A percentile compares a stretch with the other conserved stretches of the same genome.
These are phyloP conservation scores for Ptilonorhynchus violaceus DNA, from an alignment of 2,113 vertebrate species.

Conservation along the genomic window DNA sequence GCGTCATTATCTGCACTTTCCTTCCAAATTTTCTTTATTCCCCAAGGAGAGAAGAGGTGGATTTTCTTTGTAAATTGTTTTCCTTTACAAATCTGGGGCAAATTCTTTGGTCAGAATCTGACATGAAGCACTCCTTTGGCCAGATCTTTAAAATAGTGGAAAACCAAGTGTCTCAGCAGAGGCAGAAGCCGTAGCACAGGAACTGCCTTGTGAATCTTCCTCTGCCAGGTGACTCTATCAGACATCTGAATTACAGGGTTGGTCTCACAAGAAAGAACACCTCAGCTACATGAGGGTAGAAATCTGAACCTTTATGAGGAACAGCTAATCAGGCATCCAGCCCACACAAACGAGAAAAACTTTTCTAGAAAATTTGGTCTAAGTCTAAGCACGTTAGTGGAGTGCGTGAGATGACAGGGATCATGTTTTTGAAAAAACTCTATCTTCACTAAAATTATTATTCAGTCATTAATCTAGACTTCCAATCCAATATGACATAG, in stretches of 20 bases:
- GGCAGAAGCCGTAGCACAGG: not conserved
- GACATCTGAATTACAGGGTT: not conserved
- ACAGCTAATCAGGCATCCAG: not conserved
- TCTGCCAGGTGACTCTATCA: not conserved
- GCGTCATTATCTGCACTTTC: not conserved
- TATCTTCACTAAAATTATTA: not conserved
- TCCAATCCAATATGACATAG: not conserved
- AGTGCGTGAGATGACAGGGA: not conserved
- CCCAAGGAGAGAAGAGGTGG: not conserved
- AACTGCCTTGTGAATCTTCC: not conserved
- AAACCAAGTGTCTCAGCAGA: not conserved
- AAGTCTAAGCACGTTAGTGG: not conserved
- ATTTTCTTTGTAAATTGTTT: not conserved
- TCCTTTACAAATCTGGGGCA: not conserved
- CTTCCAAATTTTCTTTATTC: not conserved
- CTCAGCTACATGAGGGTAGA: not conserved
- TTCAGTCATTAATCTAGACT: not conserved
- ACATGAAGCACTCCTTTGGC: not conserved
- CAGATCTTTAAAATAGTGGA: not conserved
- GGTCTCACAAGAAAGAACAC: not conserved
- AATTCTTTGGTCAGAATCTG: not conserved
- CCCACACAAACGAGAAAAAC: not conserved
- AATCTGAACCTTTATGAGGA: not conserved
- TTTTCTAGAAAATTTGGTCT: not conserved
- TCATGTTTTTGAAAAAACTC: fast-evolving